Evolutionary conservation across 2,888 invertebrate species (phyloP).

Genomic region (Callyntrura sp.): DNA sequence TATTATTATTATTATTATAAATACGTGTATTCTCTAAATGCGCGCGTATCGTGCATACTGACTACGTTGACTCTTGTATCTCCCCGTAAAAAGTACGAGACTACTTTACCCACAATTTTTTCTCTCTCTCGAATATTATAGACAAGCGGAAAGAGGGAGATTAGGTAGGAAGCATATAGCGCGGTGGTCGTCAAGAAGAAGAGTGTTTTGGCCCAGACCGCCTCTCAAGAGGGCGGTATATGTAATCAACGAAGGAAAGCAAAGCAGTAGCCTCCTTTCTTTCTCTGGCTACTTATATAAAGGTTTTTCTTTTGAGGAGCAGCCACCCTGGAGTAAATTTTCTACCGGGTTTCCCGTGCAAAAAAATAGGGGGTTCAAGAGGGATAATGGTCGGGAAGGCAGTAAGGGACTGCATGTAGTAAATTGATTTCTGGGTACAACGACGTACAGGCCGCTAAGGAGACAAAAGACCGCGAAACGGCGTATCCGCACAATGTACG

Average conservation of each 20-base stretch:
- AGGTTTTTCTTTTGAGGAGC: neutral
- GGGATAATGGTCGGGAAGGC: neutral
- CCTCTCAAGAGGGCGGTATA: too few relatives aligned
- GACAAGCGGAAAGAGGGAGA: neutral
- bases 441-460: too few relatives aligned
- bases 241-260: neutral
- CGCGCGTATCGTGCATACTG: too few relatives aligned
- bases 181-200: neutral
- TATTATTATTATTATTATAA: too few relatives aligned
- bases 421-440: constrained; percentile 1
- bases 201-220: neutral
- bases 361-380: neutral
- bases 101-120: neutral
- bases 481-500: too few relatives aligned
- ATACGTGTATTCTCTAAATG: too few relatives aligned
- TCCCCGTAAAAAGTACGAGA: too few relatives aligned
- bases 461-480: neutral
- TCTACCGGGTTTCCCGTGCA: neutral
- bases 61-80: too few relatives aligned
- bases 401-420: neutral
- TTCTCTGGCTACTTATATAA: too few relatives aligned
- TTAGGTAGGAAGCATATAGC: neutral
- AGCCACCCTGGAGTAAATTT: neutral
- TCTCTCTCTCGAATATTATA: neutral
- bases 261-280: neutral